These are phyloP conservation scores for Chroicocephalus ridibundus DNA, from an alignment of 2,113 vertebrate genomes.

Conservation along the genomic window DNA sequence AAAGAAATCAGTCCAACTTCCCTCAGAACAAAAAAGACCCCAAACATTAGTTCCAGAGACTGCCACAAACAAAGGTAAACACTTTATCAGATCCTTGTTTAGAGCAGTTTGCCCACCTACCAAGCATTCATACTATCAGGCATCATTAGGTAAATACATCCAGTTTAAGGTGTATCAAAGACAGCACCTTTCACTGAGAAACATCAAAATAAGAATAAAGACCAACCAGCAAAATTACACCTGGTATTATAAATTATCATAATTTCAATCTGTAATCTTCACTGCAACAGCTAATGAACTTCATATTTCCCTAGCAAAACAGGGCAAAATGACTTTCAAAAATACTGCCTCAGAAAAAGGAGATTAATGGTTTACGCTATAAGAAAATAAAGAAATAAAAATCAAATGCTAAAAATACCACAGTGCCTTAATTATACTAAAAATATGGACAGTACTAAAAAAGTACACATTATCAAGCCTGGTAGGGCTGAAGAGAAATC, in stretches of 20 bases:
- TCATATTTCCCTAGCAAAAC: conserved; percentile 5
- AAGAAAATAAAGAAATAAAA: neutral
- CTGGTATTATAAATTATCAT: neutral
- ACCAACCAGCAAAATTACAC: conserved; percentile 2
- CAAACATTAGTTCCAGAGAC: neutral
- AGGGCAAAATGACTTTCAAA: neutral
- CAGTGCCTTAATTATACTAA: neutral
- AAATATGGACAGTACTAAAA: neutral
- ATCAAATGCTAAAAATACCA: neutral
- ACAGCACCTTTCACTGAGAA: neutral
- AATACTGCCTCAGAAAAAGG: neutral
- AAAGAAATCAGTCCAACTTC: neutral
- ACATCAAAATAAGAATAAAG: neutral
- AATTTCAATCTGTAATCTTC: conserved; percentile 8
- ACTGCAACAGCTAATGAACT: neutral
- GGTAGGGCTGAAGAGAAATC: neutral
- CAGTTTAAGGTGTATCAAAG: conserved; percentile 30
- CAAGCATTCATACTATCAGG: neutral
- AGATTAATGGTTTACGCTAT: neutral
- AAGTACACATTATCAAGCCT: neutral
- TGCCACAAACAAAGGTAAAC: neutral
- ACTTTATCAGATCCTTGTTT: neutral
- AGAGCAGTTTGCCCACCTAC: neutral
- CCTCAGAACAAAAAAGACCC: neutral
- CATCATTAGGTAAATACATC: neutral